phyloP scores from a whole-genome alignment of 1,140 invertebrate genomes.

The Diorhabda elongata region DNA sequence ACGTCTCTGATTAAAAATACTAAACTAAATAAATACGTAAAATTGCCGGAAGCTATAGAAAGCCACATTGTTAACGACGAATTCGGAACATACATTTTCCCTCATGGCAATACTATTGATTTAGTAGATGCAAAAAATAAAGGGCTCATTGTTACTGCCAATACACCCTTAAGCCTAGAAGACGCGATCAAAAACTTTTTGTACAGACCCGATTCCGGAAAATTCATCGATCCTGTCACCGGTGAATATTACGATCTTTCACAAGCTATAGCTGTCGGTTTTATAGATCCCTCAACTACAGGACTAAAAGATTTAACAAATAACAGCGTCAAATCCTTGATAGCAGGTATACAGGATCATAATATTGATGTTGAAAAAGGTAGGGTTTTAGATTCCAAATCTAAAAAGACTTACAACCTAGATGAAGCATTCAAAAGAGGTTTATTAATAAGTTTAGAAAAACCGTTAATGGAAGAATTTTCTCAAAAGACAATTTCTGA shows the following conservation, averaged over 20 bases:
- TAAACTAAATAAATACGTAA: conserved; percentile 65
- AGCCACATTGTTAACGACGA: conserved; percentile 69
- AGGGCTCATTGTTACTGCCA: conserved; percentile 70
- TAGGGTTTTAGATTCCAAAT: conserved; percentile 71
- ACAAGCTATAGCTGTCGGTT: conserved; percentile 65
- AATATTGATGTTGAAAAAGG: conserved; percentile 73
- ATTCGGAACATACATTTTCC: conserved; percentile 64
- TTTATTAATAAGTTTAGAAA: conserved; percentile 67
- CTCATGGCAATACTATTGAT: conserved; percentile 59
- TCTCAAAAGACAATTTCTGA: conserved; percentile 26
- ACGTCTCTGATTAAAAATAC: conserved; percentile 74
- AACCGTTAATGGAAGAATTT: conserved; percentile 55
- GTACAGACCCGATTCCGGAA: conserved; percentile 71
- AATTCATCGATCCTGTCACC: conserved; percentile 70
- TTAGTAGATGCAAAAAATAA: conserved; percentile 66
- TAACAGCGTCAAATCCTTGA: conserved; percentile 67
- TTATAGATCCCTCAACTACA: conserved; percentile 74
- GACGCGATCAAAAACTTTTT: conserved; percentile 73
- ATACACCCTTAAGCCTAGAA: conserved; percentile 67
- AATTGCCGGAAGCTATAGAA: conserved; percentile 70
- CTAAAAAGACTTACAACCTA: conserved; percentile 66
- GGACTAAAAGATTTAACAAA: conserved; percentile 71
- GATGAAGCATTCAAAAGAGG: conserved; percentile 71
- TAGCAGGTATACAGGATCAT: conserved; percentile 72
- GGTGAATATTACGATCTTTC: conserved; percentile 67